These are phyloP conservation scores for Scytalopus superciliaris DNA, from an alignment of 2,113 vertebrate species.

Conservation along the genomic window DNA sequence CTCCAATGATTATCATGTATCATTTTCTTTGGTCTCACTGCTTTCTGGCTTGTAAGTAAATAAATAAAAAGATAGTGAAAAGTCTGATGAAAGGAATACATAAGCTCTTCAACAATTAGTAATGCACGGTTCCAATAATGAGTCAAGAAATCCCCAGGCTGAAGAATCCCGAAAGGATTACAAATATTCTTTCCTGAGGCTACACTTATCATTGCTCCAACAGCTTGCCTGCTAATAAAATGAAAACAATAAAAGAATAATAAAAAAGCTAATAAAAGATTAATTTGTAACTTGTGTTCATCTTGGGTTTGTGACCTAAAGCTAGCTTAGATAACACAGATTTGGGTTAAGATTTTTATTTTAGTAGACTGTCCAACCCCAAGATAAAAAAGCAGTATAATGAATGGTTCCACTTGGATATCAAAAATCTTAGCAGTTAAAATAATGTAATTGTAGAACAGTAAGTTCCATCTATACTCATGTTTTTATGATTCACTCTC, in stretches of 20 bases:
- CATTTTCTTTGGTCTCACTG: not conserved
- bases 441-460: not conserved
- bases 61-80: not conserved
- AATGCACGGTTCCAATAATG: not conserved
- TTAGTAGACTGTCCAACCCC: not conserved
- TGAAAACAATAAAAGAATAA: conserved; percentile 25
- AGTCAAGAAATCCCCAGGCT: not conserved
- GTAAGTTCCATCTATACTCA: not conserved
- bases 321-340: not conserved
- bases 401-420: not conserved
- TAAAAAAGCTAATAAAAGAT: conserved; percentile 9
- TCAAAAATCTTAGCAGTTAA: conserved; percentile 25
- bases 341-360: not conserved
- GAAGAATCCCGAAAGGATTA: not conserved
- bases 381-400: not conserved
- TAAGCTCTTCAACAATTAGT: not conserved
- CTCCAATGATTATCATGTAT: not conserved
- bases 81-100: not conserved
- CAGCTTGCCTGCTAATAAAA: conserved; percentile 8
- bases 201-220: not conserved
- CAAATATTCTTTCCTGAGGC: conserved; percentile 1
- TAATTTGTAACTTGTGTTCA: not conserved
- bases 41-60: not conserved
- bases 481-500: conserved; percentile 23
- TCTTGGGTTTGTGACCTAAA: not conserved